A percentile compares a stretch with the other conserved stretches of the same genome.
Conservation (phyloP, 2,888 invertebrate species). For the Drosophila peninsularis region DNA sequence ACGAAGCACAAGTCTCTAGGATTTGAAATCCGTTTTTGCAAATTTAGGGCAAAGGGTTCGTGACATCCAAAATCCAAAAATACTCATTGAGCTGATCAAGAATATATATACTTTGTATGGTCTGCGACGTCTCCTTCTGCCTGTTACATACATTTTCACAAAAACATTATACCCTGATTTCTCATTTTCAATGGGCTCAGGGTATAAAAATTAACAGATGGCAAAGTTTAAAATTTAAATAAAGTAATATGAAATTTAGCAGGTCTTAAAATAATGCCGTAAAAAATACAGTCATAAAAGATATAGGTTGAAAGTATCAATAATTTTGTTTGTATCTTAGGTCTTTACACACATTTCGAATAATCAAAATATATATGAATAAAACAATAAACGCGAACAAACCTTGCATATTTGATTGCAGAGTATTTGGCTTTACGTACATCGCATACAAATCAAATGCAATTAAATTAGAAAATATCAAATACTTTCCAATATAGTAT, state of each 20-base stretch:
- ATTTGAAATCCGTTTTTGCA: no score
- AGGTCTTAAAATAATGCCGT: conserved; percentile 2
- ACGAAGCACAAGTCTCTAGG: no score
- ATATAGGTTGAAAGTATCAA: neutral
- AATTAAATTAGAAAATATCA: neutral
- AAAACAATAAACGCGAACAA: neutral
- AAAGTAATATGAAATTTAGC: neutral
- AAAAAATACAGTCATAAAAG: neutral
- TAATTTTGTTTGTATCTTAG: neutral
- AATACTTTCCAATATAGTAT: neutral
- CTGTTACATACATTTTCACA: no score
- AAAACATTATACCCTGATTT: no score
- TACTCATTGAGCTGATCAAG: no score
- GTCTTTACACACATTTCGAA: neutral
- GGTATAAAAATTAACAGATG: conserved; percentile 12
- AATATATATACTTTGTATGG: no score
- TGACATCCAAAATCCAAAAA: no score
- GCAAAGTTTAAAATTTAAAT: conserved; percentile 1
- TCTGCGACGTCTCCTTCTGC: no score
- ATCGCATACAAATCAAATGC: conserved; percentile 2
- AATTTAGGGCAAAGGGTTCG: no score
- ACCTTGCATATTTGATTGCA: neutral
- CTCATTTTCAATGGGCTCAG: no score
- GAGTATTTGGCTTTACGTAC: neutral
- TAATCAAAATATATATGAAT: neutral